phyloP scores from a whole-genome alignment of 2,888 invertebrate genomes.

The Folsomia manolachei region DNA sequence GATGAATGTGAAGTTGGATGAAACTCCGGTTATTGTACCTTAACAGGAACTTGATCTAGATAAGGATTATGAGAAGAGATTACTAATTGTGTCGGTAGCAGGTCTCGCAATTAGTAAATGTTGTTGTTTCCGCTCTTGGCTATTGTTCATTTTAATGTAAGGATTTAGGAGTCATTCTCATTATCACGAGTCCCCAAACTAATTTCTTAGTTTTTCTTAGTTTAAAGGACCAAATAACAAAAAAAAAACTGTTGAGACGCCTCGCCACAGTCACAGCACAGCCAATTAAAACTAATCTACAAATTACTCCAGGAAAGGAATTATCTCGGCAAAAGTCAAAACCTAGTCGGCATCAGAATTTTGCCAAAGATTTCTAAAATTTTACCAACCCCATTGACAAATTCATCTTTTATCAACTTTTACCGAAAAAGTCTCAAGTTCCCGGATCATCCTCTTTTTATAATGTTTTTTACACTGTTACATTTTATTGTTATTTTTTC shows the following conservation, averaged over 20 bases:
- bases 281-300: not conserved
- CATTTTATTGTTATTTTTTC: too few species aligned
- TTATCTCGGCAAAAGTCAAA: not conserved
- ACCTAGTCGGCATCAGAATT: constrained; percentile 8
- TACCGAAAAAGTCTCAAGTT: too few species aligned
- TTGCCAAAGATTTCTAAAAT: not conserved
- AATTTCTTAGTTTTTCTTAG: not conserved
- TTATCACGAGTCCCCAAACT: not conserved
- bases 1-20: not conserved
- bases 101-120: constrained; percentile 9
- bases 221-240: not conserved
- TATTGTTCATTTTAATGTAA: not conserved
- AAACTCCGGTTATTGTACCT: constrained; percentile 18
- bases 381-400: not conserved
- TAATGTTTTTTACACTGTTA: too few species aligned
- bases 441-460: too few species aligned
- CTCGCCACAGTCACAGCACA: not conserved
- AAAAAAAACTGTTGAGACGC: not conserved
- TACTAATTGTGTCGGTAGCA: constrained; percentile 6
- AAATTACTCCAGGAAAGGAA: not conserved
- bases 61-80: not conserved
- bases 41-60: not conserved
- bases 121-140: not conserved
- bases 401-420: not conserved
- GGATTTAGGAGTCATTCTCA: not conserved